Evolutionary conservation across 23 tunicate species (phyloP).

Genomic region (Styela plicata): DNA sequence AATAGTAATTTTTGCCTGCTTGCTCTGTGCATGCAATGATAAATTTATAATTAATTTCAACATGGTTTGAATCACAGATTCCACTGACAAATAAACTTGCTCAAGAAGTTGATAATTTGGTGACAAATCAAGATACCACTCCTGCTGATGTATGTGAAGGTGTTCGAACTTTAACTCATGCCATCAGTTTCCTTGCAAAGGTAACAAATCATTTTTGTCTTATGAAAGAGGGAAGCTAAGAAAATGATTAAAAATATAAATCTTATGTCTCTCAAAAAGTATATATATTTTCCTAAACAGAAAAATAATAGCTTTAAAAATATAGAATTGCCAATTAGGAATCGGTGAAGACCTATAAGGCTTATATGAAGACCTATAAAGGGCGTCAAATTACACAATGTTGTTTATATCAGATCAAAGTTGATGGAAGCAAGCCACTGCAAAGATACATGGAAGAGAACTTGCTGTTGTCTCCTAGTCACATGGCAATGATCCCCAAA

Average conservation of each 20-base stretch:
- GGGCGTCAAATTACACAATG: neutral
- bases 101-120: constrained; percentile 16
- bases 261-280: constrained; percentile 7
- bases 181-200: constrained; percentile 51
- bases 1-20: too few species aligned
- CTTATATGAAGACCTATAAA: neutral
- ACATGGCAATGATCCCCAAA: constrained; percentile 50
- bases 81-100: neutral
- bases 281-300: neutral
- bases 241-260: neutral
- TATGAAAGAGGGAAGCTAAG: neutral
- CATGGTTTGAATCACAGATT: neutral
- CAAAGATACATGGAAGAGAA: constrained; percentile 46
- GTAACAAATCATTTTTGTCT: too few species aligned
- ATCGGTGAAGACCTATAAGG: too few species aligned
- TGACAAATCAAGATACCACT: neutral
- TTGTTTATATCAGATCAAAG: constrained; percentile 12
- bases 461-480: constrained; percentile 40
- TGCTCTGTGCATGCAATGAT: too few species aligned
- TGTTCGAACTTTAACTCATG: constrained; percentile 44
- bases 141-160: constrained; percentile 55
- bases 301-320: too few species aligned
- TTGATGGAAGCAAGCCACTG: constrained; percentile 21
- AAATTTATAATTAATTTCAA: too few species aligned
- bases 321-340: too few species aligned